These are phyloP conservation scores for Mustela nigripes DNA, from an alignment of 2,113 vertebrate species.

Conservation along the genomic window DNA sequence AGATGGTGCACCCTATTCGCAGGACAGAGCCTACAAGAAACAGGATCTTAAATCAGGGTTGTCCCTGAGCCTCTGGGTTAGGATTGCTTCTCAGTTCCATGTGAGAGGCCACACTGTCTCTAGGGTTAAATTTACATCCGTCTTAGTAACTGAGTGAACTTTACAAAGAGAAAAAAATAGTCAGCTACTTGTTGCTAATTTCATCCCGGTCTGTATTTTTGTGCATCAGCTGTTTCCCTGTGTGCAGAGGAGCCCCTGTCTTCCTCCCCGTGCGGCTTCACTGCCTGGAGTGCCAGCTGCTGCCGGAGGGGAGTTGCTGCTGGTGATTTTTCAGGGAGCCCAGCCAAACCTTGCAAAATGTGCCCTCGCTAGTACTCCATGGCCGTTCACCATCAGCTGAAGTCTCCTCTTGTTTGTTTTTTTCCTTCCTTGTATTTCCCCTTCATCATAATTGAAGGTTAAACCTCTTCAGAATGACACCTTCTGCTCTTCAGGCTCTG, in stretches of 20 bases:
- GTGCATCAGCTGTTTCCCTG: slow-evolving; percentile 70
- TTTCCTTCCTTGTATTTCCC: slow-evolving; percentile 5
- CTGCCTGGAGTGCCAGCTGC: slow-evolving; percentile 80
- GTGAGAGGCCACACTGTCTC: background rate
- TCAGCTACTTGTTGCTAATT: slow-evolving; percentile 74
- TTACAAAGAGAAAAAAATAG: background rate
- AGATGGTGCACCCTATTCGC: accelerated
- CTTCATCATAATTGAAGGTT: slow-evolving; percentile 38
- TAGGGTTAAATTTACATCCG: background rate
- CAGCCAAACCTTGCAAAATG: background rate
- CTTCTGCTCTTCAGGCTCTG: slow-evolving; percentile 12
- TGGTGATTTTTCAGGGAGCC: slow-evolving; percentile 52
- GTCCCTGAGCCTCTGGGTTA: slow-evolving; percentile 26
- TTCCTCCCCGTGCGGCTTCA: background rate
- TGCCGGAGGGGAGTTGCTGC: slow-evolving; percentile 36
- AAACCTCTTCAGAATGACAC: slow-evolving; percentile 33
- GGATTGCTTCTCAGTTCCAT: accelerated
- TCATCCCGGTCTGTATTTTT: slow-evolving; percentile 64
- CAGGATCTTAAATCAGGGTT: slow-evolving; percentile 22
- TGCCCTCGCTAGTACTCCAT: background rate
- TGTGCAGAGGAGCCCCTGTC: background rate
- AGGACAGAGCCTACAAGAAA: background rate
- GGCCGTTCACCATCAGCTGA: accelerated
- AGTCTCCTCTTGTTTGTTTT: background rate
- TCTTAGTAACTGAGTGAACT: slow-evolving; percentile 61